These are phyloP conservation scores for Aplochiton taeniatus DNA, from an alignment of 2,797 vertebrate genomes.

Conservation along the genomic window DNA sequence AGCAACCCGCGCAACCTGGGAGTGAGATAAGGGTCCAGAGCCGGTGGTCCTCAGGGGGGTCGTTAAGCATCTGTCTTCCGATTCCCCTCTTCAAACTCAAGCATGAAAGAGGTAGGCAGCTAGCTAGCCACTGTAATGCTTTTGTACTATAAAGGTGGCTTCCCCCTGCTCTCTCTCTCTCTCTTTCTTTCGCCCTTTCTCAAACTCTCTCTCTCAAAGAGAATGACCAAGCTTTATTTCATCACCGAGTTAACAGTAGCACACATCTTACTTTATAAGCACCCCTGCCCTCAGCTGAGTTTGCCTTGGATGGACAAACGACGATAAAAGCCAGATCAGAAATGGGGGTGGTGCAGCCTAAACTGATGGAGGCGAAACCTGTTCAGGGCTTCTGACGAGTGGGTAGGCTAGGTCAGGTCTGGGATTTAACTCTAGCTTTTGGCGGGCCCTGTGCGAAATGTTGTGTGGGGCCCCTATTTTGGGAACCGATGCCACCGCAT, in stretches of 20 bases:
- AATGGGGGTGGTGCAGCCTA: background rate
- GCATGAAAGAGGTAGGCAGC: slow-evolving; percentile 60
- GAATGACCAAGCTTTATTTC: no score
- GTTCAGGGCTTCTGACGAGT: no score
- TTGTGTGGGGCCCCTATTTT: no score
- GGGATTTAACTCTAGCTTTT: no score
- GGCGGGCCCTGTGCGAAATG: no score
- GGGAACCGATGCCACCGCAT: no score
- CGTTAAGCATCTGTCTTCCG: slow-evolving; percentile 81
- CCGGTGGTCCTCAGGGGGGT: slow-evolving; percentile 75
- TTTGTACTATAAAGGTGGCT: slow-evolving; percentile 76
- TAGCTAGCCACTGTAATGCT: slow-evolving; percentile 47
- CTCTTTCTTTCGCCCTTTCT: no score
- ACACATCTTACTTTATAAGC: slow-evolving; percentile 43
- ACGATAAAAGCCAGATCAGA: background rate
- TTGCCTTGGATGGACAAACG: slow-evolving; percentile 31
- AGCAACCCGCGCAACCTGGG: slow-evolving; percentile 76
- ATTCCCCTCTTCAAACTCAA: slow-evolving; percentile 62
- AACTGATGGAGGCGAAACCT: background rate
- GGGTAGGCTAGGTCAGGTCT: no score
- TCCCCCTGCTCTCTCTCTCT: slow-evolving; percentile 62
- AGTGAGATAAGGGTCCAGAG: slow-evolving; percentile 78
- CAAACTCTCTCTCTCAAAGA: no score
- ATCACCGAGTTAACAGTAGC: slow-evolving; percentile 57
- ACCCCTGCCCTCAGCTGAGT: slow-evolving; percentile 5